Percentiles rank a stretch among this genome's conserved stretches.
Evolutionary conservation across 1,140 invertebrate genomes (phyloP).

Genomic region (Tetragnatha versicolor): DNA sequence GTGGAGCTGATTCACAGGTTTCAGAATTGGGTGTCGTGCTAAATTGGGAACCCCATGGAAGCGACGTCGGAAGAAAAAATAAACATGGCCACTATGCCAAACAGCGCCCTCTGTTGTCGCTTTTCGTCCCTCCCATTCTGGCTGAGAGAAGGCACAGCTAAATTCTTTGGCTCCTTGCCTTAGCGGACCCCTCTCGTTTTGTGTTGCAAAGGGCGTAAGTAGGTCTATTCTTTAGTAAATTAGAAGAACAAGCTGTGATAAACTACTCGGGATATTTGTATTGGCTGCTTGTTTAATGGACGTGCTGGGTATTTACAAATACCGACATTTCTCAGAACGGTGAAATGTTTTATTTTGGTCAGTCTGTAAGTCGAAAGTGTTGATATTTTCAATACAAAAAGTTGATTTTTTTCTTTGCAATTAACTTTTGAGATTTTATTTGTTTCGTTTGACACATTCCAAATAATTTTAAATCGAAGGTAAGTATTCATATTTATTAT

Average conservation of each 20-base stretch:
- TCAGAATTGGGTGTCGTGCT: slow-evolving; percentile 11
- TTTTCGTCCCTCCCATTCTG: slow-evolving; percentile 21
- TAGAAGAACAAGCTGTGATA: background rate
- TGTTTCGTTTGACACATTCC: background rate
- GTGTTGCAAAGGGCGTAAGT: slow-evolving; percentile 5
- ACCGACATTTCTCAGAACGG: background rate
- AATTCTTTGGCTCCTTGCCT: slow-evolving; percentile 52
- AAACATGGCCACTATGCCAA: background rate
- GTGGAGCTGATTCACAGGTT: slow-evolving; percentile 27
- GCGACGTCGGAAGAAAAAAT: background rate
- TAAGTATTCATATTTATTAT: background rate
- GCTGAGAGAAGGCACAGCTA: no score
- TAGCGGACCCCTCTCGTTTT: slow-evolving; percentile 28
- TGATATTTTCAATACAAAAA: background rate
- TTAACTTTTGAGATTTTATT: background rate
- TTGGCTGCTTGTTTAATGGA: no score
- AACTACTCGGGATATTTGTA: no score
- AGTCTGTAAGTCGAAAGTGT: background rate
- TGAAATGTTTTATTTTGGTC: slow-evolving; percentile 9
- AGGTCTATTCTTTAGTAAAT: slow-evolving; percentile 11
- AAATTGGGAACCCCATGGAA: slow-evolving; percentile 13
- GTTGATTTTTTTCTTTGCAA: background rate
- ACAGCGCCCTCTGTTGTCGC: slow-evolving; percentile 37
- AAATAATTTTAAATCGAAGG: background rate
- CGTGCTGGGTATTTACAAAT: slow-evolving; percentile 15